These are phyloP conservation scores for Cephalopterus ornatus DNA, from an alignment of 2,113 vertebrate genomes.

Conservation along the genomic window DNA sequence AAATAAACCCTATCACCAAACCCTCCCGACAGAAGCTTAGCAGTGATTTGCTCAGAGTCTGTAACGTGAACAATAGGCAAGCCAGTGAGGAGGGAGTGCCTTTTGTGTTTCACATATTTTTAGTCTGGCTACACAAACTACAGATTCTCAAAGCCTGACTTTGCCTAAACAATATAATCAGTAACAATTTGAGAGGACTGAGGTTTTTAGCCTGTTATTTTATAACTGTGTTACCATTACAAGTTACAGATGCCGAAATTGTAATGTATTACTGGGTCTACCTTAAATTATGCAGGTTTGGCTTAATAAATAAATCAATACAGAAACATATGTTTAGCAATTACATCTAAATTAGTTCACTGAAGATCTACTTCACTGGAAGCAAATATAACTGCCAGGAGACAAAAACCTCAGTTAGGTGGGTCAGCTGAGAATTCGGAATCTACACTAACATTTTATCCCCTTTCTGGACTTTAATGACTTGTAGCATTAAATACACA, in stretches of 20 bases:
- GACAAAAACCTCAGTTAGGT: background rate
- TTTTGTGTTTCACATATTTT: background rate
- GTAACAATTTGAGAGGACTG: background rate
- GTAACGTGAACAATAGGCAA: background rate
- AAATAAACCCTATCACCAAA: background rate
- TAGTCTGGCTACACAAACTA: background rate
- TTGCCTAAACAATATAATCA: background rate
- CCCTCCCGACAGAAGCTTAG: background rate
- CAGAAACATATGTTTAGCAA: background rate
- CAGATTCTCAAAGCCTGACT: background rate
- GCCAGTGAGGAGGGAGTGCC: background rate
- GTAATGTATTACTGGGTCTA: background rate
- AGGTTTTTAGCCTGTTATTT: background rate
- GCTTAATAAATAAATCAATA: background rate
- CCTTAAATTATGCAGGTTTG: background rate
- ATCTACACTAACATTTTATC: background rate
- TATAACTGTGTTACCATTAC: background rate
- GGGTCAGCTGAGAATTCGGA: background rate
- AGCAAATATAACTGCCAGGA: background rate
- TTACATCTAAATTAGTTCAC: background rate
- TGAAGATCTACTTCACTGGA: background rate
- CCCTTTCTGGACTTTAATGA: background rate
- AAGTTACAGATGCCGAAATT: background rate
- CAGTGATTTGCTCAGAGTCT: background rate
- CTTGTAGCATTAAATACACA: background rate